Base-by-base conservation (phyloP, 2,113 vertebrate species). In the Cisticola juncidis region DNA sequence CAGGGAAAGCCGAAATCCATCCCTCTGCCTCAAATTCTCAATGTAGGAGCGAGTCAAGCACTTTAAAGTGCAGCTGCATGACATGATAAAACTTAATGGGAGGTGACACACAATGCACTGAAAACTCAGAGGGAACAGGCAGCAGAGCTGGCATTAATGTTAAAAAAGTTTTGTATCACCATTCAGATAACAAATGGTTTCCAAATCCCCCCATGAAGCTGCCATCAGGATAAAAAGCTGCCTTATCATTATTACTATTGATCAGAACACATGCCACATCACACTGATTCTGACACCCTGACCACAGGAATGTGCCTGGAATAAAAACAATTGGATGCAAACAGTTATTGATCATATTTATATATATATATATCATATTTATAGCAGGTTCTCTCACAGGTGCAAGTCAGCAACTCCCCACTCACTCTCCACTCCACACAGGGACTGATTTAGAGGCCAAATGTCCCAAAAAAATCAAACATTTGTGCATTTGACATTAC, bases 241-340 rank as follows among this genome's bases (percentile, higher is more conserved):
- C 42, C 78, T 84, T 90, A 69, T 74, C 68, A 45, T 95, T 82
- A 92, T 85, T 84, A 22, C 86, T 92, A 94, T 95, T 94, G 90
- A 96, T 95, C 86, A 80, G 94, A 77, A 71, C 96, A 73, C 79
- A 51, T 33, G 76, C 18, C 54, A 62, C 33, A 70, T 85, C 90
- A 62, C 81, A 93, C 36, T 56, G 68, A 54, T 60, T 62, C 82
- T 93, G 81, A 90, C 81, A 81, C 68, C 58, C 56, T 92, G 74
- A 57, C 79, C 51, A 44, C 14, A 86, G 68, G 60, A 94, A 73
- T 80, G 91, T 19, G 78, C 64, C 50, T 50, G 5, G 79, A 87
- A 85, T 77, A 53, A 92, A 96, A 92, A 69, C 47, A 94, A 95
- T 74, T 65, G 68, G 28, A 92, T 86, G 85, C 81, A 96, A 94